A percentile compares a stretch with the other conserved stretches of the same genome.
Conservation (phyloP, 2,113 vertebrate species). For the Strix uralensis region DNA sequence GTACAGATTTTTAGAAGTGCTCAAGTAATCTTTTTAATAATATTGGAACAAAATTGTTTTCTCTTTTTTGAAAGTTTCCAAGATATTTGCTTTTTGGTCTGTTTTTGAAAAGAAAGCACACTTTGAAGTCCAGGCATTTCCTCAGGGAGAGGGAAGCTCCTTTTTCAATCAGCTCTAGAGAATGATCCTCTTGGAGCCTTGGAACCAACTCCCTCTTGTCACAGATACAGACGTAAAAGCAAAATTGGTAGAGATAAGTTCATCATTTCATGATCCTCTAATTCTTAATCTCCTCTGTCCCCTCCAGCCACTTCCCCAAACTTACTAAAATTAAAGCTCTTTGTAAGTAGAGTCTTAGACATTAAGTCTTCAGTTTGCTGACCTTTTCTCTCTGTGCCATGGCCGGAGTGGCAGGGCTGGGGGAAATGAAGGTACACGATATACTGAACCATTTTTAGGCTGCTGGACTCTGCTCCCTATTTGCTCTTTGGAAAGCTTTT, state of each 20-base stretch:
- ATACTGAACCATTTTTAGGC: background rate
- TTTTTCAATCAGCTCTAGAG: background rate
- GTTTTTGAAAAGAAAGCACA: background rate
- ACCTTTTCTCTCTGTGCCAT: background rate
- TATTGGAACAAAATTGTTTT: background rate
- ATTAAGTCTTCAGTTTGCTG: background rate
- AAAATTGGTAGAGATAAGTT: background rate
- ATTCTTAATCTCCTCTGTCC: background rate
- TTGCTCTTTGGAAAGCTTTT: background rate
- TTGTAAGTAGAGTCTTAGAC: background rate
- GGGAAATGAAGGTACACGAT: background rate
- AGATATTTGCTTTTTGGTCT: background rate
- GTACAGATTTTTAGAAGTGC: no score
- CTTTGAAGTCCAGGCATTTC: background rate
- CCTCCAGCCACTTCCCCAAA: background rate
- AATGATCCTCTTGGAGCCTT: background rate
- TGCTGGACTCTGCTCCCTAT: background rate
- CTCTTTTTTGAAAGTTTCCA: background rate
- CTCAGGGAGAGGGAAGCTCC: background rate
- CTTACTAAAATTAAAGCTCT: background rate
- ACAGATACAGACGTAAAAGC: background rate
- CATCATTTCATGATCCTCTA: background rate
- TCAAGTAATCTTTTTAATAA: background rate
- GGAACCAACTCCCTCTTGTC: background rate
- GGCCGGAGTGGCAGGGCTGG: fast-evolving